Evolutionary conservation across 2,888 invertebrate genomes (phyloP).

Genomic region (Drosophila tripunctata): DNA sequence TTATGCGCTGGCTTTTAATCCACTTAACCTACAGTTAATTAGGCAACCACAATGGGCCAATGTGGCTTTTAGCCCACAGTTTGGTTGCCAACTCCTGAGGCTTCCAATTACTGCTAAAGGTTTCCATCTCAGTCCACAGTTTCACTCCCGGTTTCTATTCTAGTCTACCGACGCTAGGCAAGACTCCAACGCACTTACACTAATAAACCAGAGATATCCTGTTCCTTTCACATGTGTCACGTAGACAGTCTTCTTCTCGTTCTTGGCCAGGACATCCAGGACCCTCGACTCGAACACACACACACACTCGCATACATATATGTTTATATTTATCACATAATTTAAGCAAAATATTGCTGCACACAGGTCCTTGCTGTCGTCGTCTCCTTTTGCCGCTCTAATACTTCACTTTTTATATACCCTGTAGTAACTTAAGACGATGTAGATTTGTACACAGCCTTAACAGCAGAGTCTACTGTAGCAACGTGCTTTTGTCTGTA

Average conservation of each 20-base stretch:
- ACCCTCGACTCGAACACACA: not conserved
- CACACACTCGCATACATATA: constrained; percentile 19
- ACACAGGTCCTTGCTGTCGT: constrained; percentile 32
- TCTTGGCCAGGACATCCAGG: not conserved
- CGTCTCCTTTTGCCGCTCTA: constrained; percentile 2
- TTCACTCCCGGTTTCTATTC: not conserved
- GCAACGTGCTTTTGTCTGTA: too few species aligned
- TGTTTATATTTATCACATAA: constrained; percentile 72
- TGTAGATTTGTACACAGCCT: too few species aligned
- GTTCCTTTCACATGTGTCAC: constrained; percentile 44
- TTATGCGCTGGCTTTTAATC: not conserved
- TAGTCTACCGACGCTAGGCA: not conserved
- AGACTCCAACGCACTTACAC: constrained; percentile 64
- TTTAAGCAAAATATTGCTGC: constrained; percentile 69
- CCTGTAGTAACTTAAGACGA: not conserved
- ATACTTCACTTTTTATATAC: not conserved
- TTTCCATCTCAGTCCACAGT: not conserved
- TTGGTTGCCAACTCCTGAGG: constrained; percentile 39
- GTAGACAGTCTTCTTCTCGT: not conserved
- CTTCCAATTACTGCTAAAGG: constrained; percentile 39
- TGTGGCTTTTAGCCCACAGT: constrained; percentile 5
- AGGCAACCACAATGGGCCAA: not conserved
- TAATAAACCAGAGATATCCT: constrained; percentile 58
- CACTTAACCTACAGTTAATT: constrained; percentile 3
- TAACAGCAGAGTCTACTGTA: not conserved